A percentile compares a stretch with the other conserved stretches of the same genome.
These are phyloP conservation scores for Oreamnos americanus DNA, from an alignment of 2,113 vertebrate species.

Conservation along the genomic window DNA sequence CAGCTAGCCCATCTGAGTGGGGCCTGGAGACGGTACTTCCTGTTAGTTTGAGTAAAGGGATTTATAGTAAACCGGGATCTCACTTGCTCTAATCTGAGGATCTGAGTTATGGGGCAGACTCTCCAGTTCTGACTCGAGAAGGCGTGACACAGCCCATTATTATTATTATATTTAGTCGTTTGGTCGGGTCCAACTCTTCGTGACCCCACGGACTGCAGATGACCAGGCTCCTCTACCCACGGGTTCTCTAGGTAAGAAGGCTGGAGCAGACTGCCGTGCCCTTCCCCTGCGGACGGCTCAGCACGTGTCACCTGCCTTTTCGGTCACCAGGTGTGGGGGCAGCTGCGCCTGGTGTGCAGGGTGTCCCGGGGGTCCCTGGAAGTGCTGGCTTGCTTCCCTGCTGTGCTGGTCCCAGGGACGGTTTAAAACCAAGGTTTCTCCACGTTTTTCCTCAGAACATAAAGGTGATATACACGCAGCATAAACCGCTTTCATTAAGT, in stretches of 20 bases:
- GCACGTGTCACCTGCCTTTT: rapidly evolving
- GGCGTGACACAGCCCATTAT: not conserved
- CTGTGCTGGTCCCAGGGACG: rapidly evolving
- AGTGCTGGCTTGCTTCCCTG: rapidly evolving
- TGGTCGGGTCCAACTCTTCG: rapidly evolving
- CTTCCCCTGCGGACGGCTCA: rapidly evolving
- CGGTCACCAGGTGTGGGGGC: not conserved
- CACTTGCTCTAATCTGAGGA: not conserved
- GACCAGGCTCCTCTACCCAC: not conserved
- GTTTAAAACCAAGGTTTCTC: not conserved
- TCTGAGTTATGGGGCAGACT: not conserved
- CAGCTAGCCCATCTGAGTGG: not conserved
- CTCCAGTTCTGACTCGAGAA: rapidly evolving
- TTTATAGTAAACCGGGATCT: not conserved
- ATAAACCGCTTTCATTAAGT: not conserved
- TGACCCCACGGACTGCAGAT: not conserved
- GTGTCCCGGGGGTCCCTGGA: not conserved
- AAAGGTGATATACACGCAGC: not conserved
- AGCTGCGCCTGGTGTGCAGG: rapidly evolving
- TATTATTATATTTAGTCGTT: not conserved
- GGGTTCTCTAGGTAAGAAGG: not conserved
- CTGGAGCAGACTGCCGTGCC: not conserved
- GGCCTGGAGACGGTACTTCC: not conserved
- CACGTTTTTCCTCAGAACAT: not conserved
- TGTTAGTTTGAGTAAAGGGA: not conserved